These are phyloP conservation scores for Vicugna pacos DNA, from an alignment of 2,113 vertebrate genomes.

Conservation along the genomic window DNA sequence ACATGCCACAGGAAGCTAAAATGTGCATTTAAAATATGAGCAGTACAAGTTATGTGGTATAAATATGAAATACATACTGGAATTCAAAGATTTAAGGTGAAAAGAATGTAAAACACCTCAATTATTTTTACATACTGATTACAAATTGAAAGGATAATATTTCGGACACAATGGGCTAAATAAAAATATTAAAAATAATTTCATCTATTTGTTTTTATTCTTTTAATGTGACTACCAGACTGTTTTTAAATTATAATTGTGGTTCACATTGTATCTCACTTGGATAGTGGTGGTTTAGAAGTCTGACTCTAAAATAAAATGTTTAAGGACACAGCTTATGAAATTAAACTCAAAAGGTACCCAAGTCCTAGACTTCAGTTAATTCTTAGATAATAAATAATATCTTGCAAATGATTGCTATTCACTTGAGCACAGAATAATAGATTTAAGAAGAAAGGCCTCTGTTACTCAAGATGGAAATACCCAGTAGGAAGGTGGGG, in stretches of 20 bases:
- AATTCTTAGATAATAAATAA: background rate
- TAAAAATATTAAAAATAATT: slow-evolving; percentile 18
- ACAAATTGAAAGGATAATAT: background rate
- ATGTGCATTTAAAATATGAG: background rate
- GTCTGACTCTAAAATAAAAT: background rate
- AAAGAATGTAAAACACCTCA: background rate
- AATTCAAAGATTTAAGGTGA: background rate
- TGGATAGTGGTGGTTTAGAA: background rate
- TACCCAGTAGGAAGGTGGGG: background rate
- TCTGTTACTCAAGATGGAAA: background rate
- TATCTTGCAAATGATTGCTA: background rate
- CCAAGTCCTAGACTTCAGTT: background rate
- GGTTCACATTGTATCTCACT: background rate
- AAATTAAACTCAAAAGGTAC: background rate
- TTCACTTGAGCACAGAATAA: background rate
- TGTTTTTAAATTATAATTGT: background rate
- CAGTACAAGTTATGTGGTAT: background rate
- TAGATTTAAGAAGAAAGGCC: background rate
- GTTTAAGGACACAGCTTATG: background rate
- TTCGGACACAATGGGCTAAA: background rate
- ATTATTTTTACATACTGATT: background rate
- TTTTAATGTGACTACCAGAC: background rate
- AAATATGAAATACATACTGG: background rate
- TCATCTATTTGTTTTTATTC: background rate
- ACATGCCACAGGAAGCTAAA: background rate